These are phyloP conservation scores for Diadema setosum DNA, from an alignment of 35 echinoderm and acorn worm genomes.

Conservation along the genomic window DNA sequence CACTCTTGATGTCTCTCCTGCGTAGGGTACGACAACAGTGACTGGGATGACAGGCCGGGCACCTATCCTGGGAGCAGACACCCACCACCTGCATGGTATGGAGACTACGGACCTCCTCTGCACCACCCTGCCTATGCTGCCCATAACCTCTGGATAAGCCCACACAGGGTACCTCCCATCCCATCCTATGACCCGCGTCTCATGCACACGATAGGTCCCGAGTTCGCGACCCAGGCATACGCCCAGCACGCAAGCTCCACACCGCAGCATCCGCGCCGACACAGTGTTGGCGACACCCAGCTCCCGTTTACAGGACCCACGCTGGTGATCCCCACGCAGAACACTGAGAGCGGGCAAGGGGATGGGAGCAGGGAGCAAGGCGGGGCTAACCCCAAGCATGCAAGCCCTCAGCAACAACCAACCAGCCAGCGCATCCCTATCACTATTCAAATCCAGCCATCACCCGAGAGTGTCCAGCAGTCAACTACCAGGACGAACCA, in stretches of 20 bases:
- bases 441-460: neutral
- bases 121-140: neutral
- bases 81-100: neutral
- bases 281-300: neutral
- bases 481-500: neutral
- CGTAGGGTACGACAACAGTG: neutral
- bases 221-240: neutral
- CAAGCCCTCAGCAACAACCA: neutral
- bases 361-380: neutral
- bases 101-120: neutral
- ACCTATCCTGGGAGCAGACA: neutral
- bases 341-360: neutral
- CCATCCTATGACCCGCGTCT: slow-evolving; percentile 1
- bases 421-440: neutral
- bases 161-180: neutral
- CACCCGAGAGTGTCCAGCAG: neutral
- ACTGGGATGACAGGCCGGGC: neutral
- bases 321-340: neutral
- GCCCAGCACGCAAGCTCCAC: neutral
- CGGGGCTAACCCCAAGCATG: neutral
- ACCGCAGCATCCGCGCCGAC: neutral
- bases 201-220: neutral
- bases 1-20: too few species aligned
- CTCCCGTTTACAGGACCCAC: neutral
- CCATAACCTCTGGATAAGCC: slow-evolving; percentile 27